phyloP scores from a whole-genome alignment of 2,888 invertebrate genomes.

The Caenorhabditis sulstoni region DNA sequence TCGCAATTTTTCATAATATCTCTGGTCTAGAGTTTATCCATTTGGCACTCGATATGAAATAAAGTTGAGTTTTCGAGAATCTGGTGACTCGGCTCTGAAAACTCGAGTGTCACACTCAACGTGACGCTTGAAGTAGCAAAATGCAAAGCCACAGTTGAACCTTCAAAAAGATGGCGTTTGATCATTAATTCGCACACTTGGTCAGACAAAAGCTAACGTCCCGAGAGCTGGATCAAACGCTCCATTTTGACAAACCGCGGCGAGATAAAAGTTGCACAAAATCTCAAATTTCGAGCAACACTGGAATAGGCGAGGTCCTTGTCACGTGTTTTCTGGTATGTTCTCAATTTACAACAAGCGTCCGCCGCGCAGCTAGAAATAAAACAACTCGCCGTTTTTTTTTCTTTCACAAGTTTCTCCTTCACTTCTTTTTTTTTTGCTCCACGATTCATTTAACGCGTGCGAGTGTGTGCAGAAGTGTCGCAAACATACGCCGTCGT shows the following conservation, averaged over 20 bases:
- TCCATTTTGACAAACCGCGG: neutral
- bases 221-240: neutral
- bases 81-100: no score
- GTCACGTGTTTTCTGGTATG: conserved; percentile 47
- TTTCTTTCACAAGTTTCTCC: conserved; percentile 29
- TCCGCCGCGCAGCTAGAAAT: no score
- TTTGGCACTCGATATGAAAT: conserved; percentile 8
- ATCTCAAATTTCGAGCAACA: conserved; percentile 39
- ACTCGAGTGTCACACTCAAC: no score
- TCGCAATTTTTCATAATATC: conserved; percentile 40
- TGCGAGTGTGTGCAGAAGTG: neutral
- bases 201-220: neutral
- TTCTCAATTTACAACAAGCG: conserved; percentile 48
- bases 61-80: conserved; percentile 12
- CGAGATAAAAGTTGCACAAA: conserved; percentile 28
- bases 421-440: conserved; percentile 5
- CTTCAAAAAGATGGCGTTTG: no score
- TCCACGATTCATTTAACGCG: neutral
- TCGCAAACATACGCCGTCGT: conserved; percentile 49
- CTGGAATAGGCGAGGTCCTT: conserved; percentile 16
- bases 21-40: conserved; percentile 2
- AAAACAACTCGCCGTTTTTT: neutral
- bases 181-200: neutral
- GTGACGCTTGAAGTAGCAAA: no score
- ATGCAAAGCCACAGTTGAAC: no score